Conservation (phyloP, 2,888 invertebrate genomes). For the Byasa hedistus region DNA sequence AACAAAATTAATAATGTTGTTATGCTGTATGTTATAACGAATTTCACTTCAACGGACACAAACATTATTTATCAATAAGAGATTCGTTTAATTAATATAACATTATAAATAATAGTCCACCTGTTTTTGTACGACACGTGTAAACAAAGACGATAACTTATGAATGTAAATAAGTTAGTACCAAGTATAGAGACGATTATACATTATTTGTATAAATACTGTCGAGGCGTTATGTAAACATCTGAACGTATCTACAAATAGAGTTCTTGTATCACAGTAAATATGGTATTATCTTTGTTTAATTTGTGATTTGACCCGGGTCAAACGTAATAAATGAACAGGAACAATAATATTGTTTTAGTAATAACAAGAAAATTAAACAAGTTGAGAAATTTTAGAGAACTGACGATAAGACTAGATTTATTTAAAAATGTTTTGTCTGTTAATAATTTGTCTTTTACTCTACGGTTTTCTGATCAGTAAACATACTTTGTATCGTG, state of each 20-base stretch:
- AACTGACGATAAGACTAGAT: neutral
- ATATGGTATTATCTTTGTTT: conserved; percentile 28
- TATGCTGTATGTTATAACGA: conserved; percentile 8
- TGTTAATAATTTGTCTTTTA: too few relatives aligned
- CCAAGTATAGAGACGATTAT: conserved; percentile 26
- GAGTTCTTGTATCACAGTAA: conserved; percentile 17
- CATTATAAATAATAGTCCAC: conserved; percentile 28
- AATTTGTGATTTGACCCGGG: conserved; percentile 19
- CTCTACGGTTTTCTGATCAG: too few relatives aligned
- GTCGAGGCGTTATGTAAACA: conserved; percentile 26
- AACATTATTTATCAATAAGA: conserved; percentile 48
- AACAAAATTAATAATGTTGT: neutral
- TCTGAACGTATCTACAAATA: conserved; percentile 16
- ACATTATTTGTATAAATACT: conserved; percentile 24
- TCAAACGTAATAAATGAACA: conserved; percentile 25
- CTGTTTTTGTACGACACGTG: conserved; percentile 34
- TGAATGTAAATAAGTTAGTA: conserved; percentile 24
- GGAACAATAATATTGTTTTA: conserved; percentile 15
- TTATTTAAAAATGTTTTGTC: neutral
- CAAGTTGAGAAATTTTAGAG: neutral
- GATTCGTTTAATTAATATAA: conserved; percentile 31
- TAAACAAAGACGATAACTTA: conserved; percentile 32
- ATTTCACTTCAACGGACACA: conserved; percentile 43
- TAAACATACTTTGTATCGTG: too few relatives aligned
- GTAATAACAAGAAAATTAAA: neutral